Evolutionary conservation across 2,113 vertebrate genomes (phyloP), one percentile per base, ranked within the genome.

Genomic region (Rhabdomys dilectus): DNA sequence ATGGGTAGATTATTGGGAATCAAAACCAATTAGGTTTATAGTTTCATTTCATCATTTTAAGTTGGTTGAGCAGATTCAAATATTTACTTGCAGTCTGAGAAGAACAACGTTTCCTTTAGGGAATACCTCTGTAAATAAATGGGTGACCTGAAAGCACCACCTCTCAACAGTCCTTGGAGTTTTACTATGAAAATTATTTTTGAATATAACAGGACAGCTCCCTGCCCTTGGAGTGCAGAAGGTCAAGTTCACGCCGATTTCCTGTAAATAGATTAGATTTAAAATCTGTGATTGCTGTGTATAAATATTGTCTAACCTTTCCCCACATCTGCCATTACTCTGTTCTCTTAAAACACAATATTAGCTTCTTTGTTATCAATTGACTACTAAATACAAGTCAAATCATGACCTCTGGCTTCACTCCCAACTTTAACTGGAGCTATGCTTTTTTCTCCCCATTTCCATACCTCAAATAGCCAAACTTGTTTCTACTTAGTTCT

Each of bases 381-480:
- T 96, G 91, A 94, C 56, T 92, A 85, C 88, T 96, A 91, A 95
- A 70, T 91, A 81, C 11, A 72, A 90, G 80, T 94, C 93, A 91
- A 95, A 86, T 39, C n/a, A 34, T 95, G 87, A 81, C 45, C 85
- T 84, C 24, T 76, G 15, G 1, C 66, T 95, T 94, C 66, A 68
- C 29, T 91, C 66, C 48, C 19, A 77, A 60, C 91, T 93, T 92
- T 93, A 88, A 88, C 34, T 15, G 76, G 91, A 85, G 17, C 48
- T 90, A 66, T 60, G 19, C 93, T 90, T 87, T 51, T 4, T 6
- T 6, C 13, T 21, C 19, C 17, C 19, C 1, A 76, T 75, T 91
- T 75, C 60, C 45, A 84, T 0, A 88, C 31, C 60, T 92, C 11
- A 60, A 58, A 89, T 90, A 88, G 84, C 48, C 72, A 95, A 89